Evolutionary conservation across 2,113 vertebrate species (phyloP).

Genomic region (Hippocampus abdominalis): DNA sequence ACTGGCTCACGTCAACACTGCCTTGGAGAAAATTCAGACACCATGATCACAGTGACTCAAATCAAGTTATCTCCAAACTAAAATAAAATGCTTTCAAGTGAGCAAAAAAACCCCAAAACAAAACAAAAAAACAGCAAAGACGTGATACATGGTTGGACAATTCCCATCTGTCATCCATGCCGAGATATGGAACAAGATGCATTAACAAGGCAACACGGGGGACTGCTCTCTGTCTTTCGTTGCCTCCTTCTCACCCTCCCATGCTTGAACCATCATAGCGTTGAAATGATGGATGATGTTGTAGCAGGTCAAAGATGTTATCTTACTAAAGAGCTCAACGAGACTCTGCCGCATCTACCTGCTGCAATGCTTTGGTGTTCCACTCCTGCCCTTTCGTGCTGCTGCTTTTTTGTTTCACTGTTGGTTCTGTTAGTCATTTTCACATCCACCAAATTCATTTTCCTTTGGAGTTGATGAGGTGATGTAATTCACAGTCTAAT

Average conservation of each 20-base stretch:
- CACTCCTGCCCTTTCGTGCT: background rate
- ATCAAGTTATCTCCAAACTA: constrained; percentile 3
- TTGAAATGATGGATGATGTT: constrained; percentile 31
- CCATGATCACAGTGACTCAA: constrained; percentile 31
- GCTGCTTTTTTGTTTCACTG: background rate
- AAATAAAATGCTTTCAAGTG: background rate
- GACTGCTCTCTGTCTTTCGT: constrained; percentile 17
- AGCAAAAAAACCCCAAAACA: background rate
- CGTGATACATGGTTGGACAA: constrained; percentile 43
- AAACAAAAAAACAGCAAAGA: constrained; percentile 1
- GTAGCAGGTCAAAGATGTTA: constrained; percentile 34
- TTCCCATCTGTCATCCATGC: constrained; percentile 36
- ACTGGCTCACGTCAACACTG: background rate
- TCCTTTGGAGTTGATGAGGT: constrained; percentile 23
- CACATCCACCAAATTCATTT: background rate
- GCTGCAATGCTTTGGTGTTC: background rate
- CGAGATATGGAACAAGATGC: constrained; percentile 43
- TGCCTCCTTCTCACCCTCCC: constrained; percentile 4
- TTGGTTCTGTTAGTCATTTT: background rate
- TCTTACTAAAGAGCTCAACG: constrained; percentile 34
- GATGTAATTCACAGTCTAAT: constrained; percentile 17
- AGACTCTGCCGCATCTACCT: constrained; percentile 1
- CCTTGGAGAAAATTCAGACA: background rate
- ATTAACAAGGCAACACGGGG: constrained; percentile 43
- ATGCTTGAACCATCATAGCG: constrained; percentile 20